Percentiles rank a stretch among this genome's conserved stretches.
These are phyloP conservation scores for Gymnocephalus cernua DNA, from an alignment of 2,113 vertebrate genomes.

Conservation along the genomic window DNA sequence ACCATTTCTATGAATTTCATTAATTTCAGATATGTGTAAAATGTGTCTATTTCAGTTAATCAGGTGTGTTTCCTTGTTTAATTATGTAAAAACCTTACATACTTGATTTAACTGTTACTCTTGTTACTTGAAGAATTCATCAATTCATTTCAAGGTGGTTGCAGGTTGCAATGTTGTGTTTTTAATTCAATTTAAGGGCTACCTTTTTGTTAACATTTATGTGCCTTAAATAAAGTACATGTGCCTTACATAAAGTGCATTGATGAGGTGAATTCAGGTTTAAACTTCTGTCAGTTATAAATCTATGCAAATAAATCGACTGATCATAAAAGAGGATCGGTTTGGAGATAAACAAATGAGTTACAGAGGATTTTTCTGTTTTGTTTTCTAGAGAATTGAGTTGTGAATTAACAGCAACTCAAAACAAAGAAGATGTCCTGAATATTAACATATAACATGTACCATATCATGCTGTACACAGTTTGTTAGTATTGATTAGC, in stretches of 20 bases:
- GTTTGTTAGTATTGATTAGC: background rate
- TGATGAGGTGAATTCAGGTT: background rate
- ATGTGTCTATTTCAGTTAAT: background rate
- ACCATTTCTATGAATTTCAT: background rate
- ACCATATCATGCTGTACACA: background rate
- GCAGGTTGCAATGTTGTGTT: background rate
- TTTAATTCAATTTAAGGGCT: background rate
- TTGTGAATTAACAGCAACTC: background rate
- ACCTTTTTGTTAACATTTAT: background rate
- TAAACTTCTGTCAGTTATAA: background rate
- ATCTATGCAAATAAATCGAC: background rate
- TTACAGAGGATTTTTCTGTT: background rate
- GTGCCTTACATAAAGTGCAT: background rate
- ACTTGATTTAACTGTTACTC: background rate
- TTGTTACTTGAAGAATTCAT: background rate
- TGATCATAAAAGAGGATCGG: background rate
- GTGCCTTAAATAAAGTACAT: background rate
- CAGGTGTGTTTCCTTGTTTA: background rate
- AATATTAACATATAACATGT: background rate
- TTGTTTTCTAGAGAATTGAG: background rate
- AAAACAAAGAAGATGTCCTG: background rate
- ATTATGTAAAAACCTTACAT: background rate
- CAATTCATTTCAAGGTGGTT: background rate
- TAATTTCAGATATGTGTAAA: background rate
- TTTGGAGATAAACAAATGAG: background rate